Evolutionary conservation across 2,797 vertebrate species (phyloP).

Genomic region (Vultur gryphus): DNA sequence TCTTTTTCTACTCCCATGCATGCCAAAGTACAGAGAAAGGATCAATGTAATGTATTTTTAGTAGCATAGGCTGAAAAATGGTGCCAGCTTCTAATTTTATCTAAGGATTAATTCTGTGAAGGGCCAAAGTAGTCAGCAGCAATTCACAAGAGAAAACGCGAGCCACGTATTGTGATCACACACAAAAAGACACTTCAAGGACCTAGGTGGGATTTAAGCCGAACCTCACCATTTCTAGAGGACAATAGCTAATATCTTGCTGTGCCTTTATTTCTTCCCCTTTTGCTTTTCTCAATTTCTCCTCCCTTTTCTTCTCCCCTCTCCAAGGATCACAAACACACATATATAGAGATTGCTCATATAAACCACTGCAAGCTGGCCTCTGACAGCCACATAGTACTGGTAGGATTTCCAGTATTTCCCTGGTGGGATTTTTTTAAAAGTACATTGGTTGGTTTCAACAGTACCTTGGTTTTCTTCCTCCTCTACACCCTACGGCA

Average conservation of each 20-base stretch:
- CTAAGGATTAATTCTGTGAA: slow-evolving; percentile 13
- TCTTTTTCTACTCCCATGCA: background rate
- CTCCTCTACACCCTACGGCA: background rate
- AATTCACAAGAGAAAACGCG: background rate
- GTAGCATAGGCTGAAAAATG: background rate
- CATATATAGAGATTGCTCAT: background rate
- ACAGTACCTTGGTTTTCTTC: background rate
- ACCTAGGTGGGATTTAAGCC: background rate
- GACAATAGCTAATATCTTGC: background rate
- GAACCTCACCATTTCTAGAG: background rate
- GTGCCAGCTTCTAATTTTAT: slow-evolving; percentile 38
- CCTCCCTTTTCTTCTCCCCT: background rate
- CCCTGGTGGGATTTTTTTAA: background rate
- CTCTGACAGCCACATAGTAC: background rate
- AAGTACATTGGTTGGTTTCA: background rate
- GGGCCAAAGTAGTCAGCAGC: background rate
- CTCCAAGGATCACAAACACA: background rate
- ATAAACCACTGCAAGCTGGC: background rate
- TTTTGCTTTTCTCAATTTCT: background rate
- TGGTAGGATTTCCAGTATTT: background rate
- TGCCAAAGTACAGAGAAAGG: background rate
- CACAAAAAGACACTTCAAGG: background rate
- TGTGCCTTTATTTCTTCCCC: background rate
- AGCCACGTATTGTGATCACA: background rate
- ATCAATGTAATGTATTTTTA: slow-evolving; percentile 37